Conservation (phyloP, 2,797 vertebrate species). For the Cyclura pinguis region DNA sequence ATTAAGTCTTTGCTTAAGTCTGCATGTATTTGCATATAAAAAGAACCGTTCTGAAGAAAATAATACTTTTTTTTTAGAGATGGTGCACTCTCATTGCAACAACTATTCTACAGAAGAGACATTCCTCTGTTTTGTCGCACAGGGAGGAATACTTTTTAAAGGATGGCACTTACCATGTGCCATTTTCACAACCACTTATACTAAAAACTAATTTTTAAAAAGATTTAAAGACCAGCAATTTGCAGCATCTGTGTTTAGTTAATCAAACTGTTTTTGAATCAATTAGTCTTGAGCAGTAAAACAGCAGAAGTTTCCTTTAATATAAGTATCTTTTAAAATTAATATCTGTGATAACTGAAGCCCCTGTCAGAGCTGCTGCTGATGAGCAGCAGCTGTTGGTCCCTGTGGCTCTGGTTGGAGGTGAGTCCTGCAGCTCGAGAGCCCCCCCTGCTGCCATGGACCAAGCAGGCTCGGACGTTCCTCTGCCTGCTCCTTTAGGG, state of each 20-base stretch:
- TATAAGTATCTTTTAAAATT: not conserved
- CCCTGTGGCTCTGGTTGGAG: too few species aligned
- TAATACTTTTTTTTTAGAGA: not conserved
- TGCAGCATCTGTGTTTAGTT: not conserved
- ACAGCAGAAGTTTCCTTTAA: not conserved
- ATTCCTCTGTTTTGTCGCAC: not conserved
- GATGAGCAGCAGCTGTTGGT: too few species aligned
- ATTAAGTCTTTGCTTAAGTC: not conserved
- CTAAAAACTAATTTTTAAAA: not conserved
- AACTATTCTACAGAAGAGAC: not conserved
- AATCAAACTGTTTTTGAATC: not conserved
- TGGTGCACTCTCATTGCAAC: not conserved
- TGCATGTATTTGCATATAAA: slow-evolving; percentile 5
- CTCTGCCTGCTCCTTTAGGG: too few species aligned
- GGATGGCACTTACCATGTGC: too few species aligned
- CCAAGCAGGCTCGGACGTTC: too few species aligned
- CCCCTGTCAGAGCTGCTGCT: too few species aligned
- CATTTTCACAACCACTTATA: not conserved
- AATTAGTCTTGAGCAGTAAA: not conserved
- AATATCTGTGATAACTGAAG: too few species aligned
- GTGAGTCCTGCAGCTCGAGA: too few species aligned
- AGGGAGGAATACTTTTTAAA: too few species aligned
- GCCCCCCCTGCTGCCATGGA: too few species aligned
- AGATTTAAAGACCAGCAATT: not conserved
- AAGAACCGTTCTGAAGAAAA: slow-evolving; percentile 31